A percentile compares a stretch with the other conserved stretches of the same genome.
Evolutionary conservation across 2,113 vertebrate genomes (phyloP).

Genomic region (Plotosus lineatus): DNA sequence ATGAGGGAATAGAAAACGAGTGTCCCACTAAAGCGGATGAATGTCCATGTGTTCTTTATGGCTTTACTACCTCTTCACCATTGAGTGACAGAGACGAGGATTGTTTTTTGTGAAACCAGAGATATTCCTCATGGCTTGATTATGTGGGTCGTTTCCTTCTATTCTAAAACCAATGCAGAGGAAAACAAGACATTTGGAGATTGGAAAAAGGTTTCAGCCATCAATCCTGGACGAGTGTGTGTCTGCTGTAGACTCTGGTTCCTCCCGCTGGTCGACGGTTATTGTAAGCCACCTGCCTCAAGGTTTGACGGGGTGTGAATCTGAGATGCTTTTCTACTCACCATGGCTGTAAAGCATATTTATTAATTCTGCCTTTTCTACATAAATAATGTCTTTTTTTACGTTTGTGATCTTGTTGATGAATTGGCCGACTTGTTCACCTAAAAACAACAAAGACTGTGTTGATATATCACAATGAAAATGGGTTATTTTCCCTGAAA

Average conservation of each 20-base stretch:
- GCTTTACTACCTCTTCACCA: not conserved
- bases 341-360: not conserved
- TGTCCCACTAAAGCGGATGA: not conserved
- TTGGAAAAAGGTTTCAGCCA: not conserved
- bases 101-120: not conserved
- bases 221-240: not conserved
- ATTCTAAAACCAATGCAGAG: not conserved
- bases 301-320: not conserved
- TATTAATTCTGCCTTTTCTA: too few species aligned
- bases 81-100: not conserved
- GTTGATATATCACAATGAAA: too few species aligned
- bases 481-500: too few species aligned
- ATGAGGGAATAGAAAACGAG: too few species aligned
- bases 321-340: not conserved
- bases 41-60: not conserved
- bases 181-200: not conserved
- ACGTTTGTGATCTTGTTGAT: too few species aligned
- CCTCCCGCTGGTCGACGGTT: not conserved
- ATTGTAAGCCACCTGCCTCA: not conserved
- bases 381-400: too few species aligned
- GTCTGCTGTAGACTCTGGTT: not conserved
- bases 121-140: not conserved
- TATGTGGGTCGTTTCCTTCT: not conserved
- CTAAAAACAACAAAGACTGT: too few species aligned
- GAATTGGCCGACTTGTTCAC: too few species aligned